phyloP scores from a whole-genome alignment of 2,797 vertebrate genomes.

The Tamandua tetradactyla region DNA sequence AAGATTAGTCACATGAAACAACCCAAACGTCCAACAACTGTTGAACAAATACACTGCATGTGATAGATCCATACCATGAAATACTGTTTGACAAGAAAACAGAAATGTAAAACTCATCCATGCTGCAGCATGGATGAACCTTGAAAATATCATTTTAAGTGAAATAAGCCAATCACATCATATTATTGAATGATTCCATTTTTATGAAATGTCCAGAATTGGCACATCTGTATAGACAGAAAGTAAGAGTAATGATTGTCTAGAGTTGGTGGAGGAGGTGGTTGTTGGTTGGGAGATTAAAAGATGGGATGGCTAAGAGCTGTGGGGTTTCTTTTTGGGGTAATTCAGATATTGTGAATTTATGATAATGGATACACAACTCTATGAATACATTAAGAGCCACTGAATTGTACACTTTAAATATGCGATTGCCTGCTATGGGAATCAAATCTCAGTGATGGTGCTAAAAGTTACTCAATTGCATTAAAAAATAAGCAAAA shows the following conservation, averaged over 20 bases:
- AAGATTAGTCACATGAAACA: background rate
- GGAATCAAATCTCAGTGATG: constrained; percentile 23
- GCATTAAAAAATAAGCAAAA: background rate
- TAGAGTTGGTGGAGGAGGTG: background rate
- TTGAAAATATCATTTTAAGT: background rate
- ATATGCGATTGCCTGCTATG: background rate
- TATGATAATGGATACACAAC: background rate
- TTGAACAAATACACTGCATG: background rate
- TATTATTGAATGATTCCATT: background rate
- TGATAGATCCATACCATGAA: background rate
- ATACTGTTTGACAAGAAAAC: background rate
- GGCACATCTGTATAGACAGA: background rate
- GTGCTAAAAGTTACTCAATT: background rate
- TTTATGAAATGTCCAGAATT: background rate
- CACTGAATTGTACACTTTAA: background rate
- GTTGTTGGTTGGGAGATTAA: background rate
- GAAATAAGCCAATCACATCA: background rate
- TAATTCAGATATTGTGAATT: background rate
- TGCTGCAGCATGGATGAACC: background rate
- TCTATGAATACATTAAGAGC: background rate
- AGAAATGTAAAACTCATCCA: background rate
- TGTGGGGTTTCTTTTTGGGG: background rate
- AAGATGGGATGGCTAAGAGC: background rate
- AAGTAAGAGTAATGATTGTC: background rate
- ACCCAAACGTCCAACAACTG: background rate